phyloP scores from a whole-genome alignment of 2,888 invertebrate species.

The Scaptomyza reducta region DNA sequence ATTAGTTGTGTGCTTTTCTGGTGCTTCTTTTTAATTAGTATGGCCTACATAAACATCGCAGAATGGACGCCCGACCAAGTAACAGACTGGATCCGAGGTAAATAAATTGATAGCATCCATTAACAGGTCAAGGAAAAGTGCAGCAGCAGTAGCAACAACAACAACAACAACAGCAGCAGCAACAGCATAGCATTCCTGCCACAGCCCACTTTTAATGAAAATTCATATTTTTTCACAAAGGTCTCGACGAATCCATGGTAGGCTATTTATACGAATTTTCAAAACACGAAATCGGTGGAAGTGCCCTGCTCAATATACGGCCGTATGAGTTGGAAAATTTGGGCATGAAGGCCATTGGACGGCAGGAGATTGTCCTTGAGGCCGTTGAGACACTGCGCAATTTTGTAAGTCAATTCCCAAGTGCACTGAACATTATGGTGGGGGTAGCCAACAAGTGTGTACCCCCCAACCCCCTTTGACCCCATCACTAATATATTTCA shows the following conservation, averaged over 20 bases:
- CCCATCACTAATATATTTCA: neutral
- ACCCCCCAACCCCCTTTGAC: too few relatives aligned
- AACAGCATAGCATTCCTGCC: conserved; percentile 53
- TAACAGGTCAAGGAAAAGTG: conserved; percentile 75
- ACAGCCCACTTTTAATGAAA: conserved; percentile 26
- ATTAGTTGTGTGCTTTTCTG: conserved; percentile 48
- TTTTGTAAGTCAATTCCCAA: too few relatives aligned
- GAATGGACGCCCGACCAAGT: conserved; percentile 96
- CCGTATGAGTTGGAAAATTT: conserved; percentile 95
- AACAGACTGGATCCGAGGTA: conserved; percentile 95
- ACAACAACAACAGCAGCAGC: conserved; percentile 24
- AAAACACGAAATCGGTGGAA: conserved; percentile 92
- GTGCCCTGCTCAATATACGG: conserved; percentile 90
- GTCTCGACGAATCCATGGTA: conserved; percentile 86
- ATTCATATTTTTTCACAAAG: conserved; percentile 50
- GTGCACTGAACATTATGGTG: conserved; percentile 81
- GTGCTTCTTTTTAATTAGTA: conserved; percentile 75
- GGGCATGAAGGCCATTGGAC: conserved; percentile 94
- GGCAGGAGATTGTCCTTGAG: conserved; percentile 96
- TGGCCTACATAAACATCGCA: conserved; percentile 93
- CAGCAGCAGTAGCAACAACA: conserved; percentile 42
- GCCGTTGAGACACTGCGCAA: conserved; percentile 95
- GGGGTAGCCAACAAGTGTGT: conserved; percentile 11
- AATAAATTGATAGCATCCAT: conserved; percentile 28
- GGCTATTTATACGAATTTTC: conserved; percentile 92